A percentile compares a stretch with the other conserved stretches of the same genome.
Conservation (phyloP, 2,797 vertebrate genomes). For the Xiphorhynchus erythropygius region DNA sequence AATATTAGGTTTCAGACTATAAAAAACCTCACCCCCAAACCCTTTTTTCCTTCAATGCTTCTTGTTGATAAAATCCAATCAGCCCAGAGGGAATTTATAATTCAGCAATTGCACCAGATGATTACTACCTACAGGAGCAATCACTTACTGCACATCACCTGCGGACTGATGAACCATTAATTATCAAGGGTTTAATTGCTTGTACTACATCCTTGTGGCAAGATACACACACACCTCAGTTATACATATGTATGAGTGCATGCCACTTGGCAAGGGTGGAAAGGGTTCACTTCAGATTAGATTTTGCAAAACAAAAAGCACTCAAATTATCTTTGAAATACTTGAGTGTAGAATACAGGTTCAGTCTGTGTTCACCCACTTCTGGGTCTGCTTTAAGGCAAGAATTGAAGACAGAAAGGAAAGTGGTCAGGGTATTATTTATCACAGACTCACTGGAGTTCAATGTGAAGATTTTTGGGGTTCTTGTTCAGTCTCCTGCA, state of each 20-base stretch:
- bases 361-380: background rate
- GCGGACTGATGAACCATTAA: conserved; percentile 75
- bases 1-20: conserved; percentile 45
- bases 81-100: conserved; percentile 71
- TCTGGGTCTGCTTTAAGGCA: background rate
- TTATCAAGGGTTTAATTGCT: conserved; percentile 78
- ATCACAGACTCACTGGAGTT: background rate
- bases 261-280: background rate
- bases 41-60: conserved; percentile 22
- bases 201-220: conserved; percentile 21
- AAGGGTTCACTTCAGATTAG: background rate
- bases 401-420: background rate
- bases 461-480: background rate
- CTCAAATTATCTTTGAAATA: background rate
- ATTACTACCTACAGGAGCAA: conserved; percentile 76
- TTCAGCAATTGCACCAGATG: conserved; percentile 65
- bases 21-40: background rate
- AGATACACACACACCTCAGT: background rate
- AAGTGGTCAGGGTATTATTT: background rate
- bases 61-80: conserved; percentile 66
- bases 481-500: background rate
- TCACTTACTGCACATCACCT: conserved; percentile 65
- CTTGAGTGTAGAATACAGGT: background rate
- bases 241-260: background rate
- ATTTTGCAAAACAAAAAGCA: background rate